Evolutionary conservation across 2,888 invertebrate genomes (phyloP).

Genomic region (Caenorhabditis panamensis): DNA sequence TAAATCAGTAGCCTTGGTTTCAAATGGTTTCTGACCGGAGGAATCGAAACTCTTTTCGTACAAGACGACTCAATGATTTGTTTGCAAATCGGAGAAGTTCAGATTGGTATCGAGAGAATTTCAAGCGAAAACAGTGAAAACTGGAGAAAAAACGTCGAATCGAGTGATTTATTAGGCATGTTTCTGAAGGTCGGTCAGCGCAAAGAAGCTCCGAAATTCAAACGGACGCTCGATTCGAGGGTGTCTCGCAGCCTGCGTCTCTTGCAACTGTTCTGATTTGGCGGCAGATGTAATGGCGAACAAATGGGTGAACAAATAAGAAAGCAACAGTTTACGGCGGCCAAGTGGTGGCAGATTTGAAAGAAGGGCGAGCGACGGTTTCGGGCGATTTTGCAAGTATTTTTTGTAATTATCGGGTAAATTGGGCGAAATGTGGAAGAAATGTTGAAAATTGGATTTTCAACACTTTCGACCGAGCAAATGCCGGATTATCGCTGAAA

Average conservation of each 20-base stretch:
- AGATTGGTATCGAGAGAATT: slow-evolving; percentile 29
- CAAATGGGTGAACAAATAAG: slow-evolving; percentile 24
- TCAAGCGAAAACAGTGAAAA: slow-evolving; percentile 18
- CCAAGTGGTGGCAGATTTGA: not conserved
- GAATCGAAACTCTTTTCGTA: no score
- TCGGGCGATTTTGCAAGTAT: no score
- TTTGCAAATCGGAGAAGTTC: slow-evolving; percentile 8
- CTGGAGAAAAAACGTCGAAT: slow-evolving; percentile 29
- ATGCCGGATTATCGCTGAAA: not conserved
- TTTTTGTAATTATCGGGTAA: no score
- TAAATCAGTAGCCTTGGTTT: not conserved
- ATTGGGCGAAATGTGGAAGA: no score
- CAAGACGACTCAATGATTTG: no score
- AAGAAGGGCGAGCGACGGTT: not conserved
- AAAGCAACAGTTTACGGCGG: not conserved
- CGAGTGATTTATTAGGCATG: slow-evolving; percentile 37
- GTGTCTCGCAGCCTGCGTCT: slow-evolving; percentile 42
- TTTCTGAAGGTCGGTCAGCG: slow-evolving; percentile 30
- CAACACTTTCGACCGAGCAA: no score
- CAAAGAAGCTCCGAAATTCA: slow-evolving; percentile 49
- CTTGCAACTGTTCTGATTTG: not conserved
- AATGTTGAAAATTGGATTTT: not conserved
- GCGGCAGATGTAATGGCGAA: slow-evolving; percentile 17
- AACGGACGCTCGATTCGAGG: slow-evolving; percentile 20
- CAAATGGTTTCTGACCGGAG: not conserved